Conservation (phyloP, 1,140 invertebrate species). For the Drosophila obscura region DNA sequence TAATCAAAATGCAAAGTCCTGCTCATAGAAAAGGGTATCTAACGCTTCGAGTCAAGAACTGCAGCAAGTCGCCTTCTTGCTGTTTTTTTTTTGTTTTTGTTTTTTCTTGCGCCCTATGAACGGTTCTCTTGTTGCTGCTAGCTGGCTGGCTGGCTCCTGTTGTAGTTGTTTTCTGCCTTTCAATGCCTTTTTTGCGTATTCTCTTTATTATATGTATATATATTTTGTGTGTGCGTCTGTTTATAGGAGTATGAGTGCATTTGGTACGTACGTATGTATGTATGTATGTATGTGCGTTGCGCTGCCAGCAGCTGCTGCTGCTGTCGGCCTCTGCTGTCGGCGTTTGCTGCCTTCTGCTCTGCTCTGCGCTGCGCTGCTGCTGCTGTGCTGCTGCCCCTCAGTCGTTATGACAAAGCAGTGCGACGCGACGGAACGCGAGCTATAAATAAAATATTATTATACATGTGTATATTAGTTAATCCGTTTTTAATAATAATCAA, state of each 20-base stretch:
- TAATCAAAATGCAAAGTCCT: no score
- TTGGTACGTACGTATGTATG: not conserved
- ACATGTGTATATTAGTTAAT: no score
- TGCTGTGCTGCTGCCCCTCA: no score
- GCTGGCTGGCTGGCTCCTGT: not conserved
- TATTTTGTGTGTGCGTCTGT: constrained; percentile 11
- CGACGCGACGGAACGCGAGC: no score
- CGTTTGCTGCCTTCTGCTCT: constrained; percentile 6
- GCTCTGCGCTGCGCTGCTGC: not conserved
- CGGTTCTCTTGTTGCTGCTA: not conserved
- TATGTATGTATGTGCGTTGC: constrained; percentile 19
- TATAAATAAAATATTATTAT: no score
- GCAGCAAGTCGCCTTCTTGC: no score
- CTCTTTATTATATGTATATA: constrained; percentile 5
- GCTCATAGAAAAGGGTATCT: no score
- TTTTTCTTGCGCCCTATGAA: not conserved
- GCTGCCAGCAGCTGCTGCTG: constrained; percentile 28
- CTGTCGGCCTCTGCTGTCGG: constrained; percentile 10
- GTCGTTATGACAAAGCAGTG: no score
- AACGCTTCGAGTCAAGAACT: no score
- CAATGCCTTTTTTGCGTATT: constrained; percentile 17
- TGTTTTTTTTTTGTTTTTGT: not conserved
- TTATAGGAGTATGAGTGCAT: constrained; percentile 11
- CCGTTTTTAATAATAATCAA: no score
- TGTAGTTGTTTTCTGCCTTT: constrained; percentile 1